Evolutionary conservation across 2,888 invertebrate genomes (phyloP).

Genomic region (Eupeodes luniger): DNA sequence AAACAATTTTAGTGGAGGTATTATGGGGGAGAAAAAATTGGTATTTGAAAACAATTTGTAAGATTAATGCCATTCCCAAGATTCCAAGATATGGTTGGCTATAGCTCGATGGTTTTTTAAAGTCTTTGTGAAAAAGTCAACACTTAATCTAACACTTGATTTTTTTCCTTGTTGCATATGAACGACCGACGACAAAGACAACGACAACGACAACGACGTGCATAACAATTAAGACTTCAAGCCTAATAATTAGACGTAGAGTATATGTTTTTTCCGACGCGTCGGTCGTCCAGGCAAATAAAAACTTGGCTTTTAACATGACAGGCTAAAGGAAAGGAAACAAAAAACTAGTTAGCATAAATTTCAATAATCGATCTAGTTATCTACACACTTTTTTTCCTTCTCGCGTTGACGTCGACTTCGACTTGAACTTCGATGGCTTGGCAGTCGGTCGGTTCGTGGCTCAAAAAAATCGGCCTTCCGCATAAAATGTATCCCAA

Average conservation of each 20-base stretch:
- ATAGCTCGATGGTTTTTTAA: background rate
- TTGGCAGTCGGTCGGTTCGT: background rate
- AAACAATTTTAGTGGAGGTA: conserved; percentile 24
- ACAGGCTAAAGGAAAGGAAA: background rate
- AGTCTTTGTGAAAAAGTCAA: background rate
- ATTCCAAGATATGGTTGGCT: conserved; percentile 47
- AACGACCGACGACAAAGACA: conserved; percentile 8
- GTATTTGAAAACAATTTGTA: conserved; percentile 57
- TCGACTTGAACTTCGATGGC: background rate
- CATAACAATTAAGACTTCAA: conserved; percentile 65
- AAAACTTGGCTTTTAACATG: conserved; percentile 12
- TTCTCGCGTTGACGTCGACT: background rate
- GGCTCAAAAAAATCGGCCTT: conserved; percentile 39
- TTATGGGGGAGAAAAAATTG: background rate
- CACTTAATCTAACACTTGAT: conserved; percentile 57
- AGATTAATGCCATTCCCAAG: conserved; percentile 59
- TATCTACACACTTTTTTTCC: conserved; percentile 43
- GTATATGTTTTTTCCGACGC: conserved; percentile 21
- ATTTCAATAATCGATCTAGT: conserved; percentile 74
- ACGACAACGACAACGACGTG: conserved; percentile 41
- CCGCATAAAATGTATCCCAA: conserved; percentile 31
- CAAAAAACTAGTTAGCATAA: conserved; percentile 73
- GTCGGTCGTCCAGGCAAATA: background rate
- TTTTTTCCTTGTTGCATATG: conserved; percentile 23
- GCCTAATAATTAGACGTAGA: conserved; percentile 58